phyloP scores from a whole-genome alignment of 2,888 invertebrate genomes.

The Thereva nobilitata region DNA sequence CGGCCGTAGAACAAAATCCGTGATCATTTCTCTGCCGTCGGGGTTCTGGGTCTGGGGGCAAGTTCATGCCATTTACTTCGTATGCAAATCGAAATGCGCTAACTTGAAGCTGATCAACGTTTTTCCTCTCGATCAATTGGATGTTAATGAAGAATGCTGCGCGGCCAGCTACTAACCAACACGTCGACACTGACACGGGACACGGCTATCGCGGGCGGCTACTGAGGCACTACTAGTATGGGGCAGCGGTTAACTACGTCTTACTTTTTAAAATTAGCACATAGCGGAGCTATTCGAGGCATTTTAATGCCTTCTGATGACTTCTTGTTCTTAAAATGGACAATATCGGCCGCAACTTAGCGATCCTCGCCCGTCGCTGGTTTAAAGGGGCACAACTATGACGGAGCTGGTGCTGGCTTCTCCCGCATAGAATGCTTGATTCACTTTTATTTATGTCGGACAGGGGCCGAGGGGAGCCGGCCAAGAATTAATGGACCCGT shows the following conservation, averaged over 20 bases:
- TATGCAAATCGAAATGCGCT: no score
- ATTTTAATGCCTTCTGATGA: slow-evolving; percentile 32
- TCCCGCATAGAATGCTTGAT: slow-evolving; percentile 4
- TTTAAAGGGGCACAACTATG: neutral
- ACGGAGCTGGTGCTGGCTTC: neutral
- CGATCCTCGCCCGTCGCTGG: slow-evolving; percentile 10
- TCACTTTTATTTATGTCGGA: neutral
- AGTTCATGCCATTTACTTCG: no score
- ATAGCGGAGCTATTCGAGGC: slow-evolving; percentile 29
- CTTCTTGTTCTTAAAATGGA: slow-evolving; percentile 18
- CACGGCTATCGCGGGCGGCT: slow-evolving; percentile 7
- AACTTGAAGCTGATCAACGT: no score
- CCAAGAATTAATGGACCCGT: no score
- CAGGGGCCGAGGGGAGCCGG: neutral
- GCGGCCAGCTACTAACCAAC: no score
- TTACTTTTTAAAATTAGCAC: slow-evolving; percentile 37
- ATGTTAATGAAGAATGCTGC: no score
- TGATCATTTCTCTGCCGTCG: no score
- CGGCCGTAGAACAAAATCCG: no score
- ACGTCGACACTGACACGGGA: no score
- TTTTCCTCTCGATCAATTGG: no score
- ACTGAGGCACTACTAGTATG: neutral
- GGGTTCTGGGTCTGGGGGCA: no score
- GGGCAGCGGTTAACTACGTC: slow-evolving; percentile 28
- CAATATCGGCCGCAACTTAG: slow-evolving; percentile 6